These are phyloP conservation scores for Lithophane socia DNA, from an alignment of 2,888 invertebrate species.

Conservation along the genomic window DNA sequence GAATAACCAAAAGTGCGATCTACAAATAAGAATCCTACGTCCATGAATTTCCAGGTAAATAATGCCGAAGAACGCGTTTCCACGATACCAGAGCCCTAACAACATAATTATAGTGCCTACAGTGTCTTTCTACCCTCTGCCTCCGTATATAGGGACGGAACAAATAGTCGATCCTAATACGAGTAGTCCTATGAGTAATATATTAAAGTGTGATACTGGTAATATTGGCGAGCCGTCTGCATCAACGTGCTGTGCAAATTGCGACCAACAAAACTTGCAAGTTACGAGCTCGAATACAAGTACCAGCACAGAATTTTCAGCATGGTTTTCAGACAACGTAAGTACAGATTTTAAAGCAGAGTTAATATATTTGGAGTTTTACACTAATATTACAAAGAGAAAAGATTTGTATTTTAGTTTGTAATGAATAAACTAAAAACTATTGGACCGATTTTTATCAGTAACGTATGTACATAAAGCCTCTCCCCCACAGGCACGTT, in stretches of 20 bases:
- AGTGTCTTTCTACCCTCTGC: slow-evolving; percentile 2
- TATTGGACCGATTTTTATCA: too few relatives aligned
- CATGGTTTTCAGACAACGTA: slow-evolving; percentile 17
- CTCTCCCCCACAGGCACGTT: too few relatives aligned
- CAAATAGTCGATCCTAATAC: background rate
- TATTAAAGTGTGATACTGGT: background rate
- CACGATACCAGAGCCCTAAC: slow-evolving; percentile 69
- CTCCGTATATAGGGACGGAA: background rate
- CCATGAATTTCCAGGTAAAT: slow-evolving; percentile 27
- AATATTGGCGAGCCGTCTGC: background rate
- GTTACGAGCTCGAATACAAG: background rate
- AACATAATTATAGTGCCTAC: slow-evolving; percentile 66
- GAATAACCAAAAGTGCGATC: background rate
- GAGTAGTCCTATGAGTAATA: background rate
- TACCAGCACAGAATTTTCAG: background rate
- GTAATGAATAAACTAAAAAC: too few relatives aligned
- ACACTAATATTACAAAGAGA: too few relatives aligned
- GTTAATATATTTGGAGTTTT: background rate
- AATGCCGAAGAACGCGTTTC: slow-evolving; percentile 58
- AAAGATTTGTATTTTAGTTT: too few relatives aligned
- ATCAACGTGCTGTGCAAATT: background rate
- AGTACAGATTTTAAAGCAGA: slow-evolving; percentile 15
- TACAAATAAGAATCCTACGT: background rate
- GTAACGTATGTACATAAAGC: too few relatives aligned
- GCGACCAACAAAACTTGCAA: background rate